A percentile compares a stretch with the other conserved stretches of the same genome.
Conservation (phyloP, 1,140 invertebrate species). For the Hylyphantes graminicola region DNA sequence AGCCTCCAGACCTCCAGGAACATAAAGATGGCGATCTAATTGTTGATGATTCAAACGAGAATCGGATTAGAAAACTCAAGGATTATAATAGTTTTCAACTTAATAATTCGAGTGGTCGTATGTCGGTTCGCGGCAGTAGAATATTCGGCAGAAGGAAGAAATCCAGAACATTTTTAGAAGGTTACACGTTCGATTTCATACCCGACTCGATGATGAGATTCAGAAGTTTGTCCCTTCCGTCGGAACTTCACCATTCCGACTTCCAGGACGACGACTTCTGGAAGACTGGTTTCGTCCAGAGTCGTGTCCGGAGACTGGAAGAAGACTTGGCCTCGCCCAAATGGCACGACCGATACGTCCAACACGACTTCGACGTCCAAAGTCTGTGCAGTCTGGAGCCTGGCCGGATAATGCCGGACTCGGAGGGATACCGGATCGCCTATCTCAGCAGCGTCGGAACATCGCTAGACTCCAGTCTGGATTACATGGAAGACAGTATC, state of each 20-base stretch:
- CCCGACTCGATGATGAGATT: not conserved
- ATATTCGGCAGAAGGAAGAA: slow-evolving; percentile 13
- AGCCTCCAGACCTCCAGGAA: not conserved
- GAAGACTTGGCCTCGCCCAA: slow-evolving; percentile 12
- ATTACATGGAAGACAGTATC: slow-evolving; percentile 32
- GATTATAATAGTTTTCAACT: slow-evolving; percentile 14
- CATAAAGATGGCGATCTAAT: too few relatives aligned
- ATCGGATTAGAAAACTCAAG: slow-evolving; percentile 5
- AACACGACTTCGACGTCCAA: slow-evolving; percentile 31
- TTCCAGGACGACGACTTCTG: slow-evolving; percentile 37
- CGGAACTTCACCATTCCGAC: not conserved
- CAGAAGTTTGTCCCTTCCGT: slow-evolving; percentile 33
- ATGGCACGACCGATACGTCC: slow-evolving; percentile 4
- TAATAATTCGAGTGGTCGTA: slow-evolving; percentile 23
- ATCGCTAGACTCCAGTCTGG: slow-evolving; percentile 39
- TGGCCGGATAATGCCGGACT: slow-evolving; percentile 24
- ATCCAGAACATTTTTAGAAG: slow-evolving; percentile 5
- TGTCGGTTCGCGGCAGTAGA: slow-evolving; percentile 32
- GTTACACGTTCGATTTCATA: not conserved
- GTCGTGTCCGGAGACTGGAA: slow-evolving; percentile 39
- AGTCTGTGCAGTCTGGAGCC: slow-evolving; percentile 46
- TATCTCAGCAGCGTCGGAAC: slow-evolving; percentile 43
- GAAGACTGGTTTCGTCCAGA: slow-evolving; percentile 33
- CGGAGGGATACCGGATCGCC: slow-evolving; percentile 42
- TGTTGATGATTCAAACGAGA: not conserved